Conservation (phyloP, 2,888 invertebrate species). For the Patella ulyssiponensis region DNA sequence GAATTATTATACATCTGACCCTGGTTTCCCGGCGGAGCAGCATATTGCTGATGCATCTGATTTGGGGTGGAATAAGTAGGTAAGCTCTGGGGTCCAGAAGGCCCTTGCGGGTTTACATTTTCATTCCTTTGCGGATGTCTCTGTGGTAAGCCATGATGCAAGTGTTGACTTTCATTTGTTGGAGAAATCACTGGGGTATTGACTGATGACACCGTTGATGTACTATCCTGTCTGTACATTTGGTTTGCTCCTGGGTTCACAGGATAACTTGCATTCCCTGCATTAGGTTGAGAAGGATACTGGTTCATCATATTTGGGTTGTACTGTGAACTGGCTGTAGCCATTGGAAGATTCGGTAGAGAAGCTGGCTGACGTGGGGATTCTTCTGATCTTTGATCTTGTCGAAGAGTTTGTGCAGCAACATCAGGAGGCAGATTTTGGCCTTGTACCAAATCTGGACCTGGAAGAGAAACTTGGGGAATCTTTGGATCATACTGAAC, state of each 20-base stretch:
- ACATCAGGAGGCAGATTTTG: neutral
- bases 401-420: slow-evolving; percentile 16
- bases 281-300: slow-evolving; percentile 16
- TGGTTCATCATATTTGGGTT: slow-evolving; percentile 27
- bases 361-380: slow-evolving; percentile 1
- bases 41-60: too few species aligned
- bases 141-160: slow-evolving; percentile 11
- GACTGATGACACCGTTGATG: slow-evolving; percentile 49
- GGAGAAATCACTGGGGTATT: slow-evolving; percentile 53
- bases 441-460: slow-evolving; percentile 13
- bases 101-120: too few species aligned
- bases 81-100: too few species aligned
- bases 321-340: slow-evolving; percentile 28
- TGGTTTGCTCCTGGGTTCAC: slow-evolving; percentile 27
- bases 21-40: too few species aligned
- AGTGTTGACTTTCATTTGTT: slow-evolving; percentile 32
- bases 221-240: slow-evolving; percentile 29
- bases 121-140: too few species aligned
- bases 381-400: slow-evolving; percentile 14
- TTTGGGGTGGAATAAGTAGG: too few species aligned
- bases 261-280: slow-evolving; percentile 21
- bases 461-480: neutral
- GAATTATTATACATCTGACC: too few species aligned
- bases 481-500: neutral
- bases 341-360: neutral